Base-by-base conservation (phyloP, 2,888 invertebrate species). In the Eupeodes latifasciatus region DNA sequence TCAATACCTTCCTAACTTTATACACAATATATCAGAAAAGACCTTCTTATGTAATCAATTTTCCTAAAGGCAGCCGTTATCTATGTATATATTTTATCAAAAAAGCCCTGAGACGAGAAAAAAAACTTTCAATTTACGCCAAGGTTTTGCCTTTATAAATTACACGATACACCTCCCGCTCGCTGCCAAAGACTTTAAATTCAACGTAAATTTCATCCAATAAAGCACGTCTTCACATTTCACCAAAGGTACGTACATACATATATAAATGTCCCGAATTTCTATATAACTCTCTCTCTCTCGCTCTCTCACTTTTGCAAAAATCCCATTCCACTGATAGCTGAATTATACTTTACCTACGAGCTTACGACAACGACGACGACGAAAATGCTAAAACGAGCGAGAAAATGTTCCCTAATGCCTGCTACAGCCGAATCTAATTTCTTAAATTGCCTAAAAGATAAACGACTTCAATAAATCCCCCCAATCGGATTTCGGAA, bases 401-500 rank as follows among this genome's bases (percentile, higher is more conserved):
- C 53, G 51, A 7, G 69, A 71, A 86, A 86, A 55, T 57, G 75
- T 76, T 83, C 72, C 74, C 57, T 88, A 77, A 88, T 77, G 84
- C 79, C 69, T 34, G 47, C 80, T 64, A 74, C 77, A 85, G 71
- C 67, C 51, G 78, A 88, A 85, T 88, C 88, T 88, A 88, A 88
- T 88, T 88, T 85, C 88, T 88, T 85, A 88, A 88, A 88, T 85
- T 88, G 88, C 85, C 85, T 78, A 81, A 71, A 81, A 85, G 88
- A 88, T 88, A 88, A 88, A 88, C 74, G 78, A 67, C 78, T 81
- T 85, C 88, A 85, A 88, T 88, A 88, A 88, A 88, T 88, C 67
- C 81, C 53, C 78, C 81, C 85, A 88, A 88, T 88, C 88, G 88
- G 88, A 88, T 88, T 77, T 78, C 53, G 44, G 53, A 81, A 88